Conservation (phyloP, 2,113 vertebrate species). For the Corvus cornix region DNA sequence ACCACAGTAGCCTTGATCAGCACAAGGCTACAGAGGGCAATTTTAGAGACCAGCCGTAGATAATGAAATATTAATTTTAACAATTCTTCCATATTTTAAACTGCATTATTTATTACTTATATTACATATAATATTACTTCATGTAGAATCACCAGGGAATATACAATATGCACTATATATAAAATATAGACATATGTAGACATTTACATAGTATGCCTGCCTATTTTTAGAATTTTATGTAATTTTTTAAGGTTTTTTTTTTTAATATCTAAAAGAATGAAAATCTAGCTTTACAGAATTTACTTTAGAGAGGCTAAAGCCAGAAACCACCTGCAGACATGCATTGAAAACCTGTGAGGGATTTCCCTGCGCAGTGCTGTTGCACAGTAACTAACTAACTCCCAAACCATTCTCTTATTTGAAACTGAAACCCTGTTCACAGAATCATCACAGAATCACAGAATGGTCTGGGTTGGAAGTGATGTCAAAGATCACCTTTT, state of each 20-base stretch:
- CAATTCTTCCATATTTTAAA: background rate
- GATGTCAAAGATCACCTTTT: background rate
- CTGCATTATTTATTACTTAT: background rate
- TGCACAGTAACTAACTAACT: background rate
- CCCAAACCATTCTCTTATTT: background rate
- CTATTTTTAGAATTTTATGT: background rate
- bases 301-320: background rate
- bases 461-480: background rate
- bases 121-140: background rate
- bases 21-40: background rate
- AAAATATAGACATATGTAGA: background rate
- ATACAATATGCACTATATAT: background rate
- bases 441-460: background rate
- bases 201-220: fast-evolving
- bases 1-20: background rate
- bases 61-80: background rate
- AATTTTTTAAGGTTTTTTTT: fast-evolving
- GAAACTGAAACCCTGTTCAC: background rate
- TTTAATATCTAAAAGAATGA: background rate
- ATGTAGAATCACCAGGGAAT: background rate
- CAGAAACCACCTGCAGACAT: background rate
- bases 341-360: background rate
- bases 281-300: background rate
- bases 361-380: background rate
- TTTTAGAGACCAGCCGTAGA: background rate